These are phyloP conservation scores for Oedothorax gibbosus DNA, from an alignment of 1,140 invertebrate genomes.

Conservation along the genomic window DNA sequence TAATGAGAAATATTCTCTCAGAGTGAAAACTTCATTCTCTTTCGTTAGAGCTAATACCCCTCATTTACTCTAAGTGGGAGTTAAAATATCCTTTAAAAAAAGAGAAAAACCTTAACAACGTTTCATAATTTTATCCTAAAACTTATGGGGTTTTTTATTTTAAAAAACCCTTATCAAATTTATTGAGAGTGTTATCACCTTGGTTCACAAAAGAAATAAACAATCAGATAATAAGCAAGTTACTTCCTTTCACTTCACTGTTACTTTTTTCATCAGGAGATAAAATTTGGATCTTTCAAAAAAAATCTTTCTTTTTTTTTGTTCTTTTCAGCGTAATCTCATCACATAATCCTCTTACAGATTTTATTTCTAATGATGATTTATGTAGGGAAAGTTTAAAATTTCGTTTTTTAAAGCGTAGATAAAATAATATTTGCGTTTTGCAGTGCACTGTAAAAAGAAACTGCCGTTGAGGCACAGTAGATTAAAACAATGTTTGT, in stretches of 20 bases:
- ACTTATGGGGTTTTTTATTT: not conserved
- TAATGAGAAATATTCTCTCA: constrained; percentile 32
- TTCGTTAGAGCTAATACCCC: constrained; percentile 19
- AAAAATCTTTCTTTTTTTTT: no score
- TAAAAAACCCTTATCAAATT: constrained; percentile 5
- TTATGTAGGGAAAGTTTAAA: no score
- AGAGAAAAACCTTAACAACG: constrained; percentile 12
- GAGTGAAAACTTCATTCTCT: constrained; percentile 24
- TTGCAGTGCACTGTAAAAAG: no score
- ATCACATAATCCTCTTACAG: no score
- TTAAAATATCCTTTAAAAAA: not conserved
- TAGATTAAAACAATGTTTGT: no score
- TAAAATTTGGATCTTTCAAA: no score
- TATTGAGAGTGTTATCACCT: constrained; percentile 18
- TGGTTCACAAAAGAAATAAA: constrained; percentile 6
- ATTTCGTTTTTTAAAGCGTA: no score
- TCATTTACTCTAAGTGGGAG: not conserved
- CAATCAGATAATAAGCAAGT: constrained; percentile 22
- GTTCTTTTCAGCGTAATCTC: no score
- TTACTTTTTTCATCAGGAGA: no score
- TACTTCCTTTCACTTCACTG: not conserved
- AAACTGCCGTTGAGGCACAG: no score
- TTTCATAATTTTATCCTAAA: constrained; percentile 27
- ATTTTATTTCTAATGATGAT: no score
- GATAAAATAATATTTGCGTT: no score